phyloP scores from a whole-genome alignment of 2,888 invertebrate species.

The Drosophila mercatorum region DNA sequence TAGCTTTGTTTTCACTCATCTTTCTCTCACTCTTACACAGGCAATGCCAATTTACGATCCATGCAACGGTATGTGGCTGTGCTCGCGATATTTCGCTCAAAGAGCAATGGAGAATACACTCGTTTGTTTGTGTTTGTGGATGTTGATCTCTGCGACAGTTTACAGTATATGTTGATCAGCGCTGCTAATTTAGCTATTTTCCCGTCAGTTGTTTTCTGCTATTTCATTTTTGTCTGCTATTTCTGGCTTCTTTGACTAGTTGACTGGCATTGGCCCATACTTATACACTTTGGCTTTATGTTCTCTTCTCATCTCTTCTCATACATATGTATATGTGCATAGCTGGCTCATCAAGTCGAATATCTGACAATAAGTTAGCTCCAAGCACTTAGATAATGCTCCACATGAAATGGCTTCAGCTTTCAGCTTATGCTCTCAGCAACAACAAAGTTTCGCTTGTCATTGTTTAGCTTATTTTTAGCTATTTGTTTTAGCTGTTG shows the following conservation, averaged over 20 bases:
- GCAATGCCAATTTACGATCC: neutral
- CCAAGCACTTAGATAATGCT: constrained; percentile 23
- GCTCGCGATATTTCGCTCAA: too few species aligned
- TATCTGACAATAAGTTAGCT: constrained; percentile 20
- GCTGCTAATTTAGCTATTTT: too few species aligned
- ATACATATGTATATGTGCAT: neutral
- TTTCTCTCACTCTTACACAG: neutral
- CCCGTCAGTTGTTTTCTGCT: too few species aligned
- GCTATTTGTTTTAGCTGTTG: constrained; percentile 31
- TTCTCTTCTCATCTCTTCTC: neutral
- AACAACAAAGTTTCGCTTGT: constrained; percentile 21
- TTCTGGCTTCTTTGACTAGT: too few species aligned
- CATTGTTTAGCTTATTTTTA: constrained; percentile 27
- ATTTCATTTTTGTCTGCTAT: too few species aligned
- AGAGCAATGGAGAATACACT: neutral
- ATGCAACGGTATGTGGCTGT: neutral
- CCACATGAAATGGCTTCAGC: constrained; percentile 41
- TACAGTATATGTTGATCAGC: too few species aligned
- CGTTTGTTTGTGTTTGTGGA: neutral
- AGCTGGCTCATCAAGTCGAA: constrained; percentile 22
- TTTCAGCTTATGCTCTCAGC: constrained; percentile 10
- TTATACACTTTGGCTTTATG: neutral
- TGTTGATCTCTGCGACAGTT: too few species aligned
- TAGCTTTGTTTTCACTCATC: too few species aligned
- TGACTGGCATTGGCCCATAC: too few species aligned